Conservation (phyloP, 2,888 invertebrate genomes). For the Xestoiulus laeticollis region DNA sequence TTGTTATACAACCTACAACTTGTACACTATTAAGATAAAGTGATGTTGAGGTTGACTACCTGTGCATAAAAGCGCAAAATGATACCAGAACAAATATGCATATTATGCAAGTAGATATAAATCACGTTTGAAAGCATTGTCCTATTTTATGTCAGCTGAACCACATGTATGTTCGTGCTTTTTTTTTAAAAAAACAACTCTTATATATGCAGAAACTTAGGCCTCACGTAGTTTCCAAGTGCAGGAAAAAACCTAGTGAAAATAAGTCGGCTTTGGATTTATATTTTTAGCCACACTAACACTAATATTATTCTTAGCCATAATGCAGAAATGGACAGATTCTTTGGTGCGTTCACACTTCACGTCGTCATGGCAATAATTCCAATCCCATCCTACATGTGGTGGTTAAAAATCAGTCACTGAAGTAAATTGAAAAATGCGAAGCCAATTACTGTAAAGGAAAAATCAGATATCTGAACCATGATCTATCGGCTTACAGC, state of each 20-base stretch:
- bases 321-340: background rate
- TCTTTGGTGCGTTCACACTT: background rate
- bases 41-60: slow-evolving; percentile 5
- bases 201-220: background rate
- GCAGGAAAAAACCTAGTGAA: background rate
- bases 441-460: background rate
- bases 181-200: background rate
- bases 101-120: background rate
- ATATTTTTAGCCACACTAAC: background rate
- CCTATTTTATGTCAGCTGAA: background rate
- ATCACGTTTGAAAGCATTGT: slow-evolving; percentile 5
- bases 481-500: background rate
- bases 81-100: background rate
- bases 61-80: background rate
- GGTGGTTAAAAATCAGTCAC: background rate
- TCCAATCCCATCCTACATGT: background rate
- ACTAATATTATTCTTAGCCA: background rate
- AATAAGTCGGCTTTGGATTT: background rate
- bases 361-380: background rate
- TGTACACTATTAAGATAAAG: background rate
- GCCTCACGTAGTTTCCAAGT: background rate
- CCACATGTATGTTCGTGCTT: background rate
- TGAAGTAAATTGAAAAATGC: slow-evolving; percentile 1
- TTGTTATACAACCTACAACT: background rate
- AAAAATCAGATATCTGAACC: background rate